These are phyloP conservation scores for Numida meleagris DNA, from an alignment of 2,113 vertebrate genomes.

Conservation along the genomic window DNA sequence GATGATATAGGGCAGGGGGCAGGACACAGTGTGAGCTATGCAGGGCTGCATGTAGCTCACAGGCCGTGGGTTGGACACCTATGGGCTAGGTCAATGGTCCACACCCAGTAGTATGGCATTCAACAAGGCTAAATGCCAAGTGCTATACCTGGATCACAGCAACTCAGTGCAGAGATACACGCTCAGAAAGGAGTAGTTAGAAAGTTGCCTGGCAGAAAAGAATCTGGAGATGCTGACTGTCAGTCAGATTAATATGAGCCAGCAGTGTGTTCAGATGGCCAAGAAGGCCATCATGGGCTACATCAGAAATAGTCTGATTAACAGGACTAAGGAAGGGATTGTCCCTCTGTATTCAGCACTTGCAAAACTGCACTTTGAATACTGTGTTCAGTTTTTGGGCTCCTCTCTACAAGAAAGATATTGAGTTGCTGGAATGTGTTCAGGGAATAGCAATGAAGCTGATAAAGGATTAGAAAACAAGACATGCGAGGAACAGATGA, in stretches of 20 bases:
- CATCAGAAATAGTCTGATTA: neutral
- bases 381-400: neutral
- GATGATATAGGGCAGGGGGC: neutral
- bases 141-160: neutral
- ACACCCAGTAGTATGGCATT: neutral
- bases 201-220: neutral
- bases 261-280: neutral
- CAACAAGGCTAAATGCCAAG: neutral
- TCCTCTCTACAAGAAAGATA: neutral
- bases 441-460: neutral
- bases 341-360: neutral
- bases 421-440: neutral
- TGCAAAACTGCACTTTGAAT: neutral
- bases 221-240: neutral
- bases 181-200: neutral
- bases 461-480: neutral
- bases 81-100: neutral
- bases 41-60: too few species aligned
- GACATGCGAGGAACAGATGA: neutral
- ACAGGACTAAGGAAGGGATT: neutral
- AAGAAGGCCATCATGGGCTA: neutral
- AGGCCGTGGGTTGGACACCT: too few species aligned
- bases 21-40: too few species aligned
- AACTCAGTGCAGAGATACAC: neutral
- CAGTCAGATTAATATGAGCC: neutral